Evolutionary conservation across 1,140 invertebrate species (phyloP), one percentile per base, ranked within the genome.

Genomic region (Ylistrum balloti): DNA sequence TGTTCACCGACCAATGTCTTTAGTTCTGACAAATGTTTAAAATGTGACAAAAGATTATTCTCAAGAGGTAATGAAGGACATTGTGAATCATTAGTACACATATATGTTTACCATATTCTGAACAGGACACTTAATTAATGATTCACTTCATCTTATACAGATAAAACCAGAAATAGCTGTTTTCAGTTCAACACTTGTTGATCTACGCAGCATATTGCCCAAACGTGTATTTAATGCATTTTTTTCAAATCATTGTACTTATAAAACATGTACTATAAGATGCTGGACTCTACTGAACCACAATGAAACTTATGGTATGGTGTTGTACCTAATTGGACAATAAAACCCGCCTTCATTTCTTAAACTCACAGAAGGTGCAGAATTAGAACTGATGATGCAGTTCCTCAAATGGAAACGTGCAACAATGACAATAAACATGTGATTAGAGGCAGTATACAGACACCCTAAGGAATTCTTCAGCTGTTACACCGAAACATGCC

Each of bases 341-440:
- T 74, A 74, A 74, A 74, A 74, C 56, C 2, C 2, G 56, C 22
- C 56, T 74, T 74, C 56, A 74, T 74, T 74, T n/a, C 41, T n/a
- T 74, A 28, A 74, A 5, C 56, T n/a, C 28, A 28, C 56, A 28
- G 5, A 28, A 74, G 56, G 56, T 74, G 56, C 56, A 74, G 56
- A 74, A 74, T 74, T 74, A 17, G 56, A 74, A 74, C 28, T 74
- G 56, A 74, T n/a, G 56, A 74, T 74, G 56, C 56, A 74, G 56
- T 74, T 74, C n/a, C 22, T 74, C 56, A 74, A 74, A 74, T 28
- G n/a, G 17, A 74, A 74, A 74, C 56, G 22, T 74, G 56, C 17
- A 74, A 74, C 56, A 74, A 74, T 74, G 56, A 74, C 56, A 74
- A 74, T 74, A 74, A 74, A 74, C 56, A n/a, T 28, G 41, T 74